Base-by-base conservation (phyloP, 2,797 vertebrate genomes). In the Lophotriccus pileatus region DNA sequence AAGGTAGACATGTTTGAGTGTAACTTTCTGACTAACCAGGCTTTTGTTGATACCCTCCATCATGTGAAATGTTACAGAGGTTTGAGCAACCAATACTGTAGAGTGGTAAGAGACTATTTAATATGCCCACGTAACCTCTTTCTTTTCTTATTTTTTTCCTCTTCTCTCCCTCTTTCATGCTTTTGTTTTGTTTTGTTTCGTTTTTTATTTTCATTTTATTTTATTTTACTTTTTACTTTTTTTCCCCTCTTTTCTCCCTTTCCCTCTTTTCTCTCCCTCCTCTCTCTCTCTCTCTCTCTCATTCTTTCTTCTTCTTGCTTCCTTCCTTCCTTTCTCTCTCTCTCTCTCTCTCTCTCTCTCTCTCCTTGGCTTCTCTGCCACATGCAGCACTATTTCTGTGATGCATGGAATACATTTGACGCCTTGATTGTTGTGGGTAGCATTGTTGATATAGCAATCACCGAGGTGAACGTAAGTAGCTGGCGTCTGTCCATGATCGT, bases 381-480 rank as follows among this genome's bases (percentile, higher is more conserved):
- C 98, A 98, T 98, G 98, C 99, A 99, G 99, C 99, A 99, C 99
- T 99, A 99, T 99, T 99, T 99, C 99, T 99, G 99, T 99, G 99
- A 99, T 99, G 99, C 99, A 99, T 99, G 99, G 99, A 99, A 99
- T 98, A 99, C 99, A 98, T 99, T 99, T 99, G 99, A 99, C 98
- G 99, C 99, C 98, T 99, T 99, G 98, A 99, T 99, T 99, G 99
- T 99, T 99, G 99, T 99, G 98, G 99, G 99, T 99, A 99, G 99
- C 99, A 98, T 99, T 99, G 99, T 99, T 99, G 99, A 99, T 99
- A 99, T 99, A 99, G 99, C 99, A 98, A 99, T 99, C 99, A 99
- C 99, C 99, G 99, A 99, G 99, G 99, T 99, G 98, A 99, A 99
- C 99, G 99, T 99, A 99, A 99, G 99, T 99, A 99, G 98, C 96